Conservation (phyloP, 2,888 invertebrate species). For the Thereva nobilitata region DNA sequence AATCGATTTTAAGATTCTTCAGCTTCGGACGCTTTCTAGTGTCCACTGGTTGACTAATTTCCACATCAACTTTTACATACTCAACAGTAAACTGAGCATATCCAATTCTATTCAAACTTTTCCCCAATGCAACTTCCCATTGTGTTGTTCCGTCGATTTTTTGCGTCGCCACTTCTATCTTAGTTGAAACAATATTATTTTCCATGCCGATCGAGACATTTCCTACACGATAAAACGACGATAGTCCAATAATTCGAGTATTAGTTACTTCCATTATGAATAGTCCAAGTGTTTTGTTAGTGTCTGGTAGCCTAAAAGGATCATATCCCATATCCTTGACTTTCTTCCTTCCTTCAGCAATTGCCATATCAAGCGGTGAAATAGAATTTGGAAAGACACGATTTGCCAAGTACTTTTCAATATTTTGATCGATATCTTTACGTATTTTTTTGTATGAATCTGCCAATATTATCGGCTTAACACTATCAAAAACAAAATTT, state of each 20-base stretch:
- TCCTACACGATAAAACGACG: slow-evolving; percentile 81
- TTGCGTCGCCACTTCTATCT: slow-evolving; percentile 78
- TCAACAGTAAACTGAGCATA: slow-evolving; percentile 78
- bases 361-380: slow-evolving; percentile 81
- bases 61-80: slow-evolving; percentile 71
- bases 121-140: slow-evolving; percentile 75
- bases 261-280: slow-evolving; percentile 71
- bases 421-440: slow-evolving; percentile 72
- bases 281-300: slow-evolving; percentile 71
- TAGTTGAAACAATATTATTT: slow-evolving; percentile 66
- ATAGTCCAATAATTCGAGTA: slow-evolving; percentile 78
- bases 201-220: slow-evolving; percentile 74
- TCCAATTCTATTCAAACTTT: slow-evolving; percentile 72
- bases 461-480: slow-evolving; percentile 80
- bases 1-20: slow-evolving; percentile 74
- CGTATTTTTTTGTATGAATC: slow-evolving; percentile 77
- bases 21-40: slow-evolving; percentile 73
- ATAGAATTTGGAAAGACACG: slow-evolving; percentile 83
- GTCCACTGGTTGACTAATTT: slow-evolving; percentile 76
- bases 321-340: slow-evolving; percentile 69
- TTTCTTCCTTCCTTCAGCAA: slow-evolving; percentile 73
- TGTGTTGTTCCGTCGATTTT: slow-evolving; percentile 75
- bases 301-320: slow-evolving; percentile 74
- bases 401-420: slow-evolving; percentile 69
- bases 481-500: slow-evolving; percentile 81